A percentile compares a stretch with the other conserved stretches of the same genome.
These are phyloP conservation scores for Gymnorhina tibicen DNA, from an alignment of 2,113 vertebrate species.

Conservation along the genomic window DNA sequence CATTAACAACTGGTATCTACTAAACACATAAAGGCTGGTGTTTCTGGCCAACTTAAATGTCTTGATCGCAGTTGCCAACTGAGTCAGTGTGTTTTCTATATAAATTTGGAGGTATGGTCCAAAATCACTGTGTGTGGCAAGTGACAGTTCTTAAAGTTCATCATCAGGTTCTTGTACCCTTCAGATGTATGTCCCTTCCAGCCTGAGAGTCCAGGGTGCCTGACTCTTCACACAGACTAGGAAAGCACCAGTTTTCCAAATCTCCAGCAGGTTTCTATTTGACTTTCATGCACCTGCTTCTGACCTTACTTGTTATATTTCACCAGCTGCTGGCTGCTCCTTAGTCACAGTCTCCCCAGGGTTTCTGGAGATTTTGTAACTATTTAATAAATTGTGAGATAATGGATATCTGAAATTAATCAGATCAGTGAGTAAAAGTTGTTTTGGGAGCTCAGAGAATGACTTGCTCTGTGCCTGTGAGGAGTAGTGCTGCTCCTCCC, in stretches of 20 bases:
- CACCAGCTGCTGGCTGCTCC: not conserved
- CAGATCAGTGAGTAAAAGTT: not conserved
- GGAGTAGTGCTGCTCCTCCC: not conserved
- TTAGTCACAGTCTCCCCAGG: not conserved
- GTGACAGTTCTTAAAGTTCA: not conserved
- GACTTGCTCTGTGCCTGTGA: not conserved
- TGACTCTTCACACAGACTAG: not conserved
- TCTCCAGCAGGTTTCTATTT: not conserved
- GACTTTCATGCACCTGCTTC: not conserved
- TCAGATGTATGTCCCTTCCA: not conserved
- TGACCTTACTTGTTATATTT: not conserved
- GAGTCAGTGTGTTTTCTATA: not conserved
- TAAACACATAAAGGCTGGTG: not conserved
- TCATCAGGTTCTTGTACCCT: not conserved
- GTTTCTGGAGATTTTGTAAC: not conserved
- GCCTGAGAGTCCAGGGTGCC: not conserved
- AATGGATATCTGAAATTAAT: not conserved
- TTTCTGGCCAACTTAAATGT: not conserved
- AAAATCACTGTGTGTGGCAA: not conserved
- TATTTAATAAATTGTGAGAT: not conserved
- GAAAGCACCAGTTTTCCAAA: not conserved
- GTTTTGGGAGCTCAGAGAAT: not conserved
- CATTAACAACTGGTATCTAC: not conserved
- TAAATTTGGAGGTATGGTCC: not conserved
- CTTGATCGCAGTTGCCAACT: not conserved